Base-by-base conservation (phyloP, 2,113 vertebrate genomes). In the Microcebus griseorufus region DNA sequence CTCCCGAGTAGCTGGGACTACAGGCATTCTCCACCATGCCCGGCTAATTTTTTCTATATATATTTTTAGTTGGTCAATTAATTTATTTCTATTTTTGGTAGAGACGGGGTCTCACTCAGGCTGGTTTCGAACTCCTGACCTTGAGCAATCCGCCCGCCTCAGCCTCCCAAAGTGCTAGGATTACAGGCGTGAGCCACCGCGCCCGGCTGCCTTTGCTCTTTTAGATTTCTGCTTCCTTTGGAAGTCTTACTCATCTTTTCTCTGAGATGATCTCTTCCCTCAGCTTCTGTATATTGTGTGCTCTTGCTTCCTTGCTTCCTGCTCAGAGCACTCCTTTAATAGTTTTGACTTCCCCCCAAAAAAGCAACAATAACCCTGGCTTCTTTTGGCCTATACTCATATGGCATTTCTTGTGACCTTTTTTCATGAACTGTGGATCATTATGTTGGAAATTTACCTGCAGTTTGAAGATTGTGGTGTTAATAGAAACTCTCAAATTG, bases 401-500 rank as follows among this genome's bases (percentile, higher is more conserved):
- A 76, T 58, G 45, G n/a, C 17, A 86, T 86, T 92, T 94, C 45
- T 86, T 86, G 78, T 34, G 17, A 78, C 9, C 0, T 48, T 69
- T 85, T 58, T 67, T 53, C 45, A 22, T 82, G 81, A 42, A 27
- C n/a, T 55, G 0, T 90, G 18, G 78, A 32, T 86, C 37, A 87
- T 70, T 93, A 80, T 88, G 58, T 84, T 92, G 72, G 29, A 60
- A 91, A 3, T 92, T 80, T 92, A 70, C 78, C 53, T 89, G 14
- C 7, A 75, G 16, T 76, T 94, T 73, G 76, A 88, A 60, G 64
- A 75, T 80, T 83, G 62, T 90, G 20, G 4, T 84, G 93, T 96
- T 90, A 82, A 88, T 84, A 14, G 64, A 25, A 69, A 83, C 14
- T 92, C 58, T 96, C 55, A 97, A 94, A 75, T 73, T 75, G 51